These are phyloP conservation scores for Myiozetetes cayanensis DNA, from an alignment of 2,113 vertebrate species.

Conservation along the genomic window DNA sequence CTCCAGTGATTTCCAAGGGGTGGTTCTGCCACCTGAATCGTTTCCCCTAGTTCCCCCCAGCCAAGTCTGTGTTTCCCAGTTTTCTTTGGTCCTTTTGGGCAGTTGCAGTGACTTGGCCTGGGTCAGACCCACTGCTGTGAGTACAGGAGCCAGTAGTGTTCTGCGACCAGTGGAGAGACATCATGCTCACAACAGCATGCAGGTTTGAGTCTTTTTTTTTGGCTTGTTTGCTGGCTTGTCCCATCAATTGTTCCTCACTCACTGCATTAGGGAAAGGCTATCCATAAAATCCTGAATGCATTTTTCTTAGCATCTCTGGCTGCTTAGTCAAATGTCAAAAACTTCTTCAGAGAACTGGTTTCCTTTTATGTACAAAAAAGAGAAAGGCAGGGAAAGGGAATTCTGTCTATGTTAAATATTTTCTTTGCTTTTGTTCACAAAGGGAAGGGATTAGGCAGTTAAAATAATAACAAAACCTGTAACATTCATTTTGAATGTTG, in stretches of 20 bases:
- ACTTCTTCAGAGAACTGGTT: not conserved
- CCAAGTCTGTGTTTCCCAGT: fast-evolving
- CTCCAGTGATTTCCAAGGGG: not conserved
- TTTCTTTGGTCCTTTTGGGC: not conserved
- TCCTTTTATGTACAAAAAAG: slow-evolving; percentile 29
- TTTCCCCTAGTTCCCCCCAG: not conserved
- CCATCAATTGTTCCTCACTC: not conserved
- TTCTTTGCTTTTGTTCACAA: not conserved
- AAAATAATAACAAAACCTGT: slow-evolving; percentile 18
- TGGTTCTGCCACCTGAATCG: not conserved
- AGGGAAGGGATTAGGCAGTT: not conserved
- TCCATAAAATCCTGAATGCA: not conserved
- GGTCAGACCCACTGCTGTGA: not conserved
- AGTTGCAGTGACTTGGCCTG: not conserved
- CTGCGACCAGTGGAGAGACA: not conserved
- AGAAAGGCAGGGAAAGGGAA: not conserved
- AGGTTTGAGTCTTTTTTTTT: not conserved
- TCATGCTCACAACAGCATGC: not conserved
- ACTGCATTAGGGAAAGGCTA: not conserved
- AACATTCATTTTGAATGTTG: not conserved
- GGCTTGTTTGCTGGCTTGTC: not conserved
- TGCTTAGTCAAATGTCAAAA: slow-evolving; percentile 39
- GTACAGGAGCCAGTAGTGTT: not conserved
- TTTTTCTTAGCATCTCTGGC: not conserved
- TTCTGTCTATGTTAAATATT: not conserved